phyloP scores from a whole-genome alignment of 2,888 invertebrate genomes.

The Melanostoma scalare region DNA sequence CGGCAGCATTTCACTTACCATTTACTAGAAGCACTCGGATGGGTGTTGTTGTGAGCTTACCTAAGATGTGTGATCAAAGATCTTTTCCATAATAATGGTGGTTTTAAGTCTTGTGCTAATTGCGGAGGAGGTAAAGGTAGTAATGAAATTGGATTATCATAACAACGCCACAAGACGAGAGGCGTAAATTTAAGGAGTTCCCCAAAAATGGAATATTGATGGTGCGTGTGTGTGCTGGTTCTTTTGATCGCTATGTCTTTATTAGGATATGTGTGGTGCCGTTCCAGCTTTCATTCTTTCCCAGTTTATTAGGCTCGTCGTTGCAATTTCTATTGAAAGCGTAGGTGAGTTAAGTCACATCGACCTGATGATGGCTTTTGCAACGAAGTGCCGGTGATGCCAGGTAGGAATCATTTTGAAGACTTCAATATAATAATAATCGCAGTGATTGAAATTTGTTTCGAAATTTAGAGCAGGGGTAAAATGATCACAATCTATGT shows the following conservation, averaged over 20 bases:
- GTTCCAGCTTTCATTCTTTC: slow-evolving; percentile 36
- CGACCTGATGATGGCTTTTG: slow-evolving; percentile 7
- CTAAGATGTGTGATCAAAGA: slow-evolving; percentile 36
- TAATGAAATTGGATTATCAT: slow-evolving; percentile 71
- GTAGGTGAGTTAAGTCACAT: slow-evolving; percentile 64
- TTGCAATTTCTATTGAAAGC: slow-evolving; percentile 61
- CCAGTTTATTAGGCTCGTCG: slow-evolving; percentile 49
- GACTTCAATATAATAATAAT: no score
- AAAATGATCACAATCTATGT: no score
- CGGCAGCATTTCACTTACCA: slow-evolving; percentile 56
- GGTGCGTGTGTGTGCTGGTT: slow-evolving; percentile 53
- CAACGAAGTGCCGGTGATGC: neutral
- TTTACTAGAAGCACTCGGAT: slow-evolving; percentile 69
- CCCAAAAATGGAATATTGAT: slow-evolving; percentile 45
- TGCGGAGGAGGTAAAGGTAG: slow-evolving; percentile 63
- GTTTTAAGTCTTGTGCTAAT: slow-evolving; percentile 53
- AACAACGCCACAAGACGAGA: slow-evolving; percentile 57
- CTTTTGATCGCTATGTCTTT: slow-evolving; percentile 64
- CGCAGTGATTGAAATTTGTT: no score
- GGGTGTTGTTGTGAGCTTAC: slow-evolving; percentile 52
- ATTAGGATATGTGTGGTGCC: slow-evolving; percentile 61
- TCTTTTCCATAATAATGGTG: slow-evolving; percentile 27
- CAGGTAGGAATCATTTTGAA: neutral
- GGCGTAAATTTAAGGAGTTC: slow-evolving; percentile 71
- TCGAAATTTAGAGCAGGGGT: no score